phyloP scores from a whole-genome alignment of 2,888 invertebrate species.

The Heliconius aoede region DNA sequence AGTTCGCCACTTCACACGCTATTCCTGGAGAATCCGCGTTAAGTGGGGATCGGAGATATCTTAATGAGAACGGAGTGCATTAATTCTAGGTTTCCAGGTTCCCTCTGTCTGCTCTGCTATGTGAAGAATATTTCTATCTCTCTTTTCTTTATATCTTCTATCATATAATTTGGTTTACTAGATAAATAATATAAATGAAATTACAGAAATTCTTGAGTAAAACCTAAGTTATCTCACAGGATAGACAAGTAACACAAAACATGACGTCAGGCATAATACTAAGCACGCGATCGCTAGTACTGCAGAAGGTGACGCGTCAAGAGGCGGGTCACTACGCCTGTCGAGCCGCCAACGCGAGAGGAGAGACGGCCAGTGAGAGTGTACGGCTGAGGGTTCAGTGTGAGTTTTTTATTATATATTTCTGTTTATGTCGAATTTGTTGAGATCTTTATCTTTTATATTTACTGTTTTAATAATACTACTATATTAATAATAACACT shows the following conservation, averaged over 20 bases:
- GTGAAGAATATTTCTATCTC: too few relatives aligned
- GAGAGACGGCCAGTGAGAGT: constrained; percentile 90
- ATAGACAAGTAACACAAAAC: constrained; percentile 89
- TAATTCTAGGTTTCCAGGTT: too few relatives aligned
- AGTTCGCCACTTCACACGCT: too few relatives aligned
- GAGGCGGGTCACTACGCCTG: constrained; percentile 94
- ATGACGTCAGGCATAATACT: constrained; percentile 93
- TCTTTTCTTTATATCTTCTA: not conserved
- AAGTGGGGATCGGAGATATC: too few relatives aligned
- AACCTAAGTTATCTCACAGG: constrained; percentile 54
- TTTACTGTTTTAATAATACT: too few relatives aligned
- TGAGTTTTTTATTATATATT: constrained; percentile 75
- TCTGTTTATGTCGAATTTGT: too few relatives aligned
- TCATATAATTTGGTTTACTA: not conserved
- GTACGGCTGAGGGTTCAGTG: constrained; percentile 92
- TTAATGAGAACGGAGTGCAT: too few relatives aligned
- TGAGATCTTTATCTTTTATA: too few relatives aligned
- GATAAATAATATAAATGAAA: not conserved
- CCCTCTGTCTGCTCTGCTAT: too few relatives aligned
- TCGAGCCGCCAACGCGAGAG: constrained; percentile 91
- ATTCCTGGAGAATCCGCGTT: too few relatives aligned
- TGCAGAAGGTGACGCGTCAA: constrained; percentile 91
- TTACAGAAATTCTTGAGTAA: not conserved
- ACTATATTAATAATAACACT: too few relatives aligned
- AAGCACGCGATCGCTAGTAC: constrained; percentile 93